phyloP scores from a whole-genome alignment of 1,140 invertebrate species.

The Drosophila repletoides region DNA sequence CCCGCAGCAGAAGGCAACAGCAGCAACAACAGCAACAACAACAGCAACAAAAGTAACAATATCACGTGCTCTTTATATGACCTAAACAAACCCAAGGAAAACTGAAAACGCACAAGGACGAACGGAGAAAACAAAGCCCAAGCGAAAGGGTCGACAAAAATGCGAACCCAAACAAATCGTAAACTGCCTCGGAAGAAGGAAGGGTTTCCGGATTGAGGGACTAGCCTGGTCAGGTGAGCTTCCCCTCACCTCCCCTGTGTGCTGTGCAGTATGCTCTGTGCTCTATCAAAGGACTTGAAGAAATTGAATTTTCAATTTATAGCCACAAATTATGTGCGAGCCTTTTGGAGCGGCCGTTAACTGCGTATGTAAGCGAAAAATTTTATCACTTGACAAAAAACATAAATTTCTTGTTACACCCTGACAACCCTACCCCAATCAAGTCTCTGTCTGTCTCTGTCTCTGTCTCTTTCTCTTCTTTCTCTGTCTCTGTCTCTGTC shows the following conservation, averaged over 20 bases:
- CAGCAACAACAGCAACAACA: conserved; percentile 3
- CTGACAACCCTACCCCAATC: conserved; percentile 9
- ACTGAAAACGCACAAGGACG: conserved; percentile 11
- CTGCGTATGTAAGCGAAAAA: conserved; percentile 77
- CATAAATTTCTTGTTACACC: conserved; percentile 72
- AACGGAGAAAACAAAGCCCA: conserved; percentile 29
- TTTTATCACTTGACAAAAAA: conserved; percentile 80
- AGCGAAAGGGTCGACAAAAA: conserved; percentile 30
- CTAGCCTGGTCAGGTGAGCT: conserved; percentile 43
- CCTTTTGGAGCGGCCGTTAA: conserved; percentile 37
- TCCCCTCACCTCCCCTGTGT: not conserved
- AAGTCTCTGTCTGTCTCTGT: not conserved
- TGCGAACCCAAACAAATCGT: conserved; percentile 71
- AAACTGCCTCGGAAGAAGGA: conserved; percentile 22
- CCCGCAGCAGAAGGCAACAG: conserved; percentile 28
- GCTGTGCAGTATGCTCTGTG: not conserved
- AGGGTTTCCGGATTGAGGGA: not conserved
- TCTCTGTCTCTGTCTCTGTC: not conserved
- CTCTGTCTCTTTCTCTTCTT: not conserved
- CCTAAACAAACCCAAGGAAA: conserved; percentile 32
- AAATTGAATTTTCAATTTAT: conserved; percentile 81
- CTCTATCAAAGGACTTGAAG: conserved; percentile 57
- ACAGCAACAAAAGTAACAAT: conserved; percentile 9
- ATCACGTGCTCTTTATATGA: conserved; percentile 35
- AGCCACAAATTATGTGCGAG: conserved; percentile 60